Percentiles rank a stretch among this genome's conserved stretches.
phyloP scores from a whole-genome alignment of 1,140 invertebrate species.

The Aleiodes sp. region DNA sequence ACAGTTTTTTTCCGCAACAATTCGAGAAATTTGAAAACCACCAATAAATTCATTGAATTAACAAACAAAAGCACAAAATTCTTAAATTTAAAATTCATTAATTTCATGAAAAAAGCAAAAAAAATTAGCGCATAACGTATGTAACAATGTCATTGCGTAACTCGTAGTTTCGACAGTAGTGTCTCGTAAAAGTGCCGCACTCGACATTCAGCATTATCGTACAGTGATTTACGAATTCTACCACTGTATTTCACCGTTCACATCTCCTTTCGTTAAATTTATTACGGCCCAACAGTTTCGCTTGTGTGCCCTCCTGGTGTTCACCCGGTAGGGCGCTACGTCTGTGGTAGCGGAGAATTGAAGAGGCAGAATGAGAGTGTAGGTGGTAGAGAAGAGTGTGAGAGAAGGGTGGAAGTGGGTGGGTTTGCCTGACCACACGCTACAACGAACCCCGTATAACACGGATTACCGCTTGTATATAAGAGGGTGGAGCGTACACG shows the following conservation, averaged over 20 bases:
- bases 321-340: background rate
- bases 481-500: conserved; percentile 39
- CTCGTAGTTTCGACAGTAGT: conserved; percentile 8
- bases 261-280: conserved; percentile 60
- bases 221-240: conserved; percentile 57
- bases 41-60: no score
- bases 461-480: conserved; percentile 49
- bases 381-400: background rate
- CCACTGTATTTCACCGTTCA: conserved; percentile 58
- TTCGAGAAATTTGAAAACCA: no score
- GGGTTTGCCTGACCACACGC: conserved; percentile 24
- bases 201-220: conserved; percentile 62
- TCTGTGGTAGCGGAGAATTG: background rate
- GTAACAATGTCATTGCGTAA: background rate
- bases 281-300: conserved; percentile 44
- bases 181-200: conserved; percentile 54
- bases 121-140: background rate
- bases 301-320: conserved; percentile 38
- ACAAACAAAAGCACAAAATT: no score
- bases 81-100: no score
- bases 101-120: no score
- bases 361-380: background rate
- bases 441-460: conserved; percentile 35
- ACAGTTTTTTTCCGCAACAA: no score
- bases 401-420: background rate